Percentiles rank a stretch among this genome's conserved stretches.
phyloP scores from a whole-genome alignment of 2,797 vertebrate genomes.

The Tachyglossus aculeatus region DNA sequence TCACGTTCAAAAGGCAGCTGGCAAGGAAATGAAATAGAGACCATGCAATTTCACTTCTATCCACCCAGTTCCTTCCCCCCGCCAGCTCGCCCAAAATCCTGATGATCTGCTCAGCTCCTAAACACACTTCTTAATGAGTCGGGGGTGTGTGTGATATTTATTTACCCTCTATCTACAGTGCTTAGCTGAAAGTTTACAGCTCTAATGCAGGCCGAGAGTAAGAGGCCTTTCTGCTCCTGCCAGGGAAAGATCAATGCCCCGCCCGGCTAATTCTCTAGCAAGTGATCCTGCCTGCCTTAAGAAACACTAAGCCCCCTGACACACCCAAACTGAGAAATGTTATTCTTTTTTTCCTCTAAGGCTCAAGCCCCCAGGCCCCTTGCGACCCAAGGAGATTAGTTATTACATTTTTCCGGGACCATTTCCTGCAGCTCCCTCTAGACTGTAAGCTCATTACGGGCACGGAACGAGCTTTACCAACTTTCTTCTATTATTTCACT shows the following conservation, averaged over 20 bases:
- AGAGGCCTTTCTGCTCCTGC: constrained; percentile 5
- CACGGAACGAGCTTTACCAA: too few relatives aligned
- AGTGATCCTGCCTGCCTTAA: too few relatives aligned
- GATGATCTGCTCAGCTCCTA: constrained; percentile 20
- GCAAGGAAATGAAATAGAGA: constrained; percentile 68
- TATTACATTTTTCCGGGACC: too few relatives aligned
- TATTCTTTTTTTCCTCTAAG: too few relatives aligned
- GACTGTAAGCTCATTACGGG: too few relatives aligned
- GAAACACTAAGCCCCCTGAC: too few relatives aligned
- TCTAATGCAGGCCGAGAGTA: constrained; percentile 29
- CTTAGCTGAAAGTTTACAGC: constrained; percentile 51
- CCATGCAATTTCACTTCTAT: constrained; percentile 47
- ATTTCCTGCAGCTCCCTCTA: too few relatives aligned
- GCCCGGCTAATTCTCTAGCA: constrained; percentile 8
- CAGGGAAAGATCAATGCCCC: neutral
- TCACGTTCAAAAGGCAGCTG: constrained; percentile 63
- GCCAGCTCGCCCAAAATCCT: constrained; percentile 18
- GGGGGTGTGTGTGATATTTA: constrained; percentile 12
- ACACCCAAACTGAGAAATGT: too few relatives aligned
- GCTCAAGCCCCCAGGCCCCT: too few relatives aligned
- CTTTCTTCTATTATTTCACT: too few relatives aligned
- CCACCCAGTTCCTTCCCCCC: neutral
- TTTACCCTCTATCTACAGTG: constrained; percentile 26
- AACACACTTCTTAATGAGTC: constrained; percentile 16
- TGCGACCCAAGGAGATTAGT: too few relatives aligned